A percentile compares a stretch with the other conserved stretches of the same genome.
Evolutionary conservation across 2,888 invertebrate species (phyloP).

Genomic region (Dusona sp.): DNA sequence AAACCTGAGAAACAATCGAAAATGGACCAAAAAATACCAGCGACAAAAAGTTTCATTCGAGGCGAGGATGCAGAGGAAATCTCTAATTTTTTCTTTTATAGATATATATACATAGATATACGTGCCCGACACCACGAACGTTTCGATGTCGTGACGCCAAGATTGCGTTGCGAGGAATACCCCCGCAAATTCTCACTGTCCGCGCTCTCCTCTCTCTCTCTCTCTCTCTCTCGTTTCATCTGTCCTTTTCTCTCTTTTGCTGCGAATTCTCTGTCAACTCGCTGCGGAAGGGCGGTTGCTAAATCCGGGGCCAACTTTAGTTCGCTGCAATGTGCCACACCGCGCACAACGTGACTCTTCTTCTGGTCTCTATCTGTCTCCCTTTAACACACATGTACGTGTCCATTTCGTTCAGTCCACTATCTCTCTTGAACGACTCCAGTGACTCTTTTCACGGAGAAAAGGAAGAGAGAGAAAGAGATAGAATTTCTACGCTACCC

Average conservation of each 20-base stretch:
- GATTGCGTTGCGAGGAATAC: conserved; percentile 31
- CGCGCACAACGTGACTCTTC: conserved; percentile 47
- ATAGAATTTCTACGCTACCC: conserved; percentile 20
- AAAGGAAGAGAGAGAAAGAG: conserved; percentile 2
- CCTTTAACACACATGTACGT: not conserved
- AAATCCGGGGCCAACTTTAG: conserved; percentile 66
- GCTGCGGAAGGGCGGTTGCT: conserved; percentile 44
- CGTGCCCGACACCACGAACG: conserved; percentile 6
- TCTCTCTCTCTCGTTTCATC: not conserved
- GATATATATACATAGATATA: not conserved
- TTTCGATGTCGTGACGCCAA: conserved; percentile 48
- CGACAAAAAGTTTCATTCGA: not conserved
- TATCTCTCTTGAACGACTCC: conserved; percentile 2
- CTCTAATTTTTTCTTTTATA: conserved; percentile 3
- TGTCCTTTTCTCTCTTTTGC: not conserved
- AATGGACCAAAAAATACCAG: not conserved
- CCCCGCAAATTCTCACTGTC: conserved; percentile 50
- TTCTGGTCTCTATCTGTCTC: conserved; percentile 16
- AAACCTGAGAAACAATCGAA: not conserved
- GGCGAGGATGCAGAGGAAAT: not conserved
- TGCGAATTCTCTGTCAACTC: conserved; percentile 61
- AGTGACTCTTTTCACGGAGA: not conserved
- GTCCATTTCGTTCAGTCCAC: conserved; percentile 19
- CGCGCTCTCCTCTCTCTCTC: conserved; percentile 9
- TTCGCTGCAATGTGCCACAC: conserved; percentile 52